Percentiles rank a stretch among this genome's conserved stretches.
These are phyloP conservation scores for Scopus umbretta DNA, from an alignment of 2,113 vertebrate species.

Conservation along the genomic window DNA sequence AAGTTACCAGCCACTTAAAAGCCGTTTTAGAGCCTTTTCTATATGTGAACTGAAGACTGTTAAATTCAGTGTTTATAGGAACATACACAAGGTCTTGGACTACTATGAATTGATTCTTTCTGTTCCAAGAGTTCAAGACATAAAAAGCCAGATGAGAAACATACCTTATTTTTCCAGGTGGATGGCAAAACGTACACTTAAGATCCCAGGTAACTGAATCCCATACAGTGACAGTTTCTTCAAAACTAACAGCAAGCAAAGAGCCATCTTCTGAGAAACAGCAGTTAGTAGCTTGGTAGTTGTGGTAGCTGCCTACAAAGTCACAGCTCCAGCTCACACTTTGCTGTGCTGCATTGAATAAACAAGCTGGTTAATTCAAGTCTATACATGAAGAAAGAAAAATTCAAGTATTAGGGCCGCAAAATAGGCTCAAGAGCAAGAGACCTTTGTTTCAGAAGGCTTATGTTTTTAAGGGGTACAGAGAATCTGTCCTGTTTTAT, in stretches of 20 bases:
- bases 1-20: neutral
- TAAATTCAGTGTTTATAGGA: neutral
- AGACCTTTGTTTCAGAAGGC: neutral
- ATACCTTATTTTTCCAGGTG: slow-evolving; percentile 87
- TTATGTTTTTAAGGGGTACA: neutral
- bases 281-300: slow-evolving; percentile 82
- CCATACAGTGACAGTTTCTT: slow-evolving; percentile 90
- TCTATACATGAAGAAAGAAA: neutral
- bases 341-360: slow-evolving; percentile 63
- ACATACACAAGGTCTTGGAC: neutral
- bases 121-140: neutral
- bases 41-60: neutral
- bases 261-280: slow-evolving; percentile 94
- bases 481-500: neutral
- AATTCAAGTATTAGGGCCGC: neutral
- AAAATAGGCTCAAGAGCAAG: neutral
- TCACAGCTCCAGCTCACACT: slow-evolving; percentile 91
- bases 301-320: slow-evolving; percentile 90
- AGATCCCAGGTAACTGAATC: slow-evolving; percentile 88
- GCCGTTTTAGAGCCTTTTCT: neutral
- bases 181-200: slow-evolving; percentile 88
- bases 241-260: slow-evolving; percentile 87
- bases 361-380: neutral
- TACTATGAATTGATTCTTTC: neutral
- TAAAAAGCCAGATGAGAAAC: neutral